Conservation (phyloP, 2,113 vertebrate species). For the Esox niger region DNA sequence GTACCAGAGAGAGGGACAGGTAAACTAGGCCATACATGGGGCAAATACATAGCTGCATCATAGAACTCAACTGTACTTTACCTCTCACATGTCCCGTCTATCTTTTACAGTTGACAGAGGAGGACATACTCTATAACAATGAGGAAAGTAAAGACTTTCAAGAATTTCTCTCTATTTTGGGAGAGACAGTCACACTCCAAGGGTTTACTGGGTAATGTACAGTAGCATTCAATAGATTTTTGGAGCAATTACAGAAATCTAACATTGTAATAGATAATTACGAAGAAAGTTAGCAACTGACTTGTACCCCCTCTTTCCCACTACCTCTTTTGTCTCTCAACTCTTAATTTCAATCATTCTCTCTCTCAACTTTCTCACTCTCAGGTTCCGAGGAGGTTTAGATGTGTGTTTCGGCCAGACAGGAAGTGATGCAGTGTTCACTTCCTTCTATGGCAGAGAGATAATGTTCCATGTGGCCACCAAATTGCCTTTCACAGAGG, state of each 20-base stretch:
- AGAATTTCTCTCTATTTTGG: conserved; percentile 84
- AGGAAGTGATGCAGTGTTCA: conserved; percentile 83
- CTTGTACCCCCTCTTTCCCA: not conserved
- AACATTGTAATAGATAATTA: no score
- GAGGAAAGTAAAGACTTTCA: conserved; percentile 83
- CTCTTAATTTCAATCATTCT: not conserved
- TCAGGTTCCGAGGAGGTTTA: conserved; percentile 86
- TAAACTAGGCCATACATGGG: conserved; percentile 31
- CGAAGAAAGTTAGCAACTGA: no score
- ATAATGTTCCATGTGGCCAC: conserved; percentile 91
- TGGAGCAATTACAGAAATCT: not conserved
- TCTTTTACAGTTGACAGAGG: conserved; percentile 78
- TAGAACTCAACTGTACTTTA: not conserved
- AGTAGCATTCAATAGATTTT: not conserved
- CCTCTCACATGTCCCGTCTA: conserved; percentile 10
- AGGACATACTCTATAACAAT: conserved; percentile 85
- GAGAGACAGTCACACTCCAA: conserved; percentile 80
- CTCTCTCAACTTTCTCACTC: not conserved
- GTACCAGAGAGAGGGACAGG: conserved; percentile 74
- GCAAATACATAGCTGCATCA: not conserved
- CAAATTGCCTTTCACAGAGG: conserved; percentile 86
- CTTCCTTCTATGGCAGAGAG: conserved; percentile 84
- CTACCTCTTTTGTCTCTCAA: not conserved
- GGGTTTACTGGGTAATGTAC: conserved; percentile 79
- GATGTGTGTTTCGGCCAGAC: conserved; percentile 88